phyloP scores from a whole-genome alignment of 2,113 vertebrate genomes.

The Bettongia penicillata region DNA sequence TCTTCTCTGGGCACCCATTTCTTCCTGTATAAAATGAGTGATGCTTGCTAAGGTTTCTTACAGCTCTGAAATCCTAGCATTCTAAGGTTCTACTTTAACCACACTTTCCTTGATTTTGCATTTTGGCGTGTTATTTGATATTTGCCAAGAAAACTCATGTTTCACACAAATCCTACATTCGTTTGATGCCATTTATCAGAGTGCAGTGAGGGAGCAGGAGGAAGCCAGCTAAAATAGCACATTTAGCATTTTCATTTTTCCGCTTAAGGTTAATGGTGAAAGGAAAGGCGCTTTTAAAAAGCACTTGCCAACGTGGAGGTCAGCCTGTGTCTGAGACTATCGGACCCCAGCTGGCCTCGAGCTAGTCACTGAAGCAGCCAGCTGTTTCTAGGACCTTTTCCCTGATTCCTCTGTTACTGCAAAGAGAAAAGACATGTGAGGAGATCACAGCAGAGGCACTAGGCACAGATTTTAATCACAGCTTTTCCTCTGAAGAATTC shows the following conservation, averaged over 20 bases:
- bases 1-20: background rate
- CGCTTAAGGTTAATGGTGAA: slow-evolving; percentile 34
- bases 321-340: slow-evolving; percentile 21
- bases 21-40: background rate
- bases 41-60: background rate
- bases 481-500: slow-evolving; percentile 22
- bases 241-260: slow-evolving; percentile 62
- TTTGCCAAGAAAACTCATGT: slow-evolving; percentile 58
- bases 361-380: slow-evolving; percentile 54
- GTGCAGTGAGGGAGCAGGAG: slow-evolving; percentile 19
- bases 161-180: slow-evolving; percentile 19
- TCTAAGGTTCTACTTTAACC: background rate
- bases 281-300: slow-evolving; percentile 50
- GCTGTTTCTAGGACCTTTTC: slow-evolving; percentile 65
- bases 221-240: slow-evolving; percentile 56
- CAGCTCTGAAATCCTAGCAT: background rate
- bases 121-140: slow-evolving; percentile 31
- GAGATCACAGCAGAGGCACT: slow-evolving; percentile 15
- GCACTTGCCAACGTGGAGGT: slow-evolving; percentile 31
- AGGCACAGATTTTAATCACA: slow-evolving; percentile 54
- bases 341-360: slow-evolving; percentile 40
- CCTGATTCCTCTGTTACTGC: slow-evolving; percentile 50
- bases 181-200: slow-evolving; percentile 64
- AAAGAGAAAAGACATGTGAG: slow-evolving; percentile 53
- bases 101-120: slow-evolving; percentile 25